A percentile compares a stretch with the other conserved stretches of the same genome.
phyloP scores from a whole-genome alignment of 2,888 invertebrate species.

The Leucophenga montana region DNA sequence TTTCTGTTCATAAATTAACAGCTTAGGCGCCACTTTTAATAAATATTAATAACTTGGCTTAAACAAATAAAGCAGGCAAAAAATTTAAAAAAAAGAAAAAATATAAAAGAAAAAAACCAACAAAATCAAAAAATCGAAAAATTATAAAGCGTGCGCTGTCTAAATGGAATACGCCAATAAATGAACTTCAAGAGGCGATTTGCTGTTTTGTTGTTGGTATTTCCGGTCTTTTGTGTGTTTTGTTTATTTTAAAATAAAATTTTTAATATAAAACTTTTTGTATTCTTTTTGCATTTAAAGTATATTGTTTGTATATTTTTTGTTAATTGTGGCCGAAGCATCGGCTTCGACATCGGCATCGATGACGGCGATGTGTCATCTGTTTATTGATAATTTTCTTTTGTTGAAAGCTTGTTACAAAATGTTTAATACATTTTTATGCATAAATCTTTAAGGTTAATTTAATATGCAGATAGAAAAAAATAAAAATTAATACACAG shows the following conservation, averaged over 20 bases:
- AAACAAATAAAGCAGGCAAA: constrained; percentile 24
- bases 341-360: no score
- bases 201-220: constrained; percentile 12
- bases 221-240: constrained; percentile 15
- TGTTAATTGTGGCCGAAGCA: constrained; percentile 47
- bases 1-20: constrained; percentile 51
- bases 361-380: constrained; percentile 54
- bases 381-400: constrained; percentile 45
- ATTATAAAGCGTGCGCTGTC: background rate
- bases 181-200: background rate
- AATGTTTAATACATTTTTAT: no score
- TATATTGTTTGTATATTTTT: constrained; percentile 33
- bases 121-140: constrained; percentile 23
- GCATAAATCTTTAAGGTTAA: no score
- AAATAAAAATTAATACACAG: no score
- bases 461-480: no score
- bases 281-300: background rate
- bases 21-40: constrained; percentile 60
- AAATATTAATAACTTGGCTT: constrained; percentile 48
- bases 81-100: constrained; percentile 18
- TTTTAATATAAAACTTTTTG: background rate
- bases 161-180: background rate
- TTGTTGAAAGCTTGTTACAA: no score
- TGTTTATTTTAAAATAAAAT: background rate
- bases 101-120: background rate